These are phyloP conservation scores for Pongo abelii DNA, from an alignment of 2,113 vertebrate species.

Conservation along the genomic window DNA sequence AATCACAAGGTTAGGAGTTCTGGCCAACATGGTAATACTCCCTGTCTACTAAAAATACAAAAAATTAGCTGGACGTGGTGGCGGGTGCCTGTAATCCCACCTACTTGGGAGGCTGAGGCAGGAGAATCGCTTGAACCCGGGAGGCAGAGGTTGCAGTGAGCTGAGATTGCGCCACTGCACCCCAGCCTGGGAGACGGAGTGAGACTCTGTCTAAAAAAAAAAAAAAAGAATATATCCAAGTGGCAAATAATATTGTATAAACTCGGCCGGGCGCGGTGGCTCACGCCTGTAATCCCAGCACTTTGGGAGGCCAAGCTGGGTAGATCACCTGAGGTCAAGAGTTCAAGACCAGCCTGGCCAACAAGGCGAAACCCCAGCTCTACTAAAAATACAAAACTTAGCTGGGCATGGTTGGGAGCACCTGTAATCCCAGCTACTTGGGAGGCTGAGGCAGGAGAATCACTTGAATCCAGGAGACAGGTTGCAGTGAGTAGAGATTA, in stretches of 20 bases:
- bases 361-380: too few species aligned
- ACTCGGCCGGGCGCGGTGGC: accelerated
- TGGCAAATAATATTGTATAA: background rate
- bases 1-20: background rate
- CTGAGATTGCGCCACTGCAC: background rate
- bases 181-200: background rate
- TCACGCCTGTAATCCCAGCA: too few species aligned
- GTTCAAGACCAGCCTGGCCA: too few species aligned
- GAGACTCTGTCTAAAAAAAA: background rate
- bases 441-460: too few species aligned
- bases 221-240: background rate
- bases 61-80: background rate
- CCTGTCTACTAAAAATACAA: background rate
- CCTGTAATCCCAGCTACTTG: too few species aligned
- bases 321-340: too few species aligned
- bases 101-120: background rate
- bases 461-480: too few species aligned
- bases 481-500: too few species aligned
- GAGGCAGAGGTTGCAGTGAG: background rate
- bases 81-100: background rate
- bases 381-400: too few species aligned
- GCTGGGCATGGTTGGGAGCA: too few species aligned
- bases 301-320: too few species aligned
- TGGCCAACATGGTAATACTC: background rate
- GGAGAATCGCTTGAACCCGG: background rate